Evolutionary conservation across 2,888 invertebrate genomes (phyloP).

Genomic region (Meta bourneti): DNA sequence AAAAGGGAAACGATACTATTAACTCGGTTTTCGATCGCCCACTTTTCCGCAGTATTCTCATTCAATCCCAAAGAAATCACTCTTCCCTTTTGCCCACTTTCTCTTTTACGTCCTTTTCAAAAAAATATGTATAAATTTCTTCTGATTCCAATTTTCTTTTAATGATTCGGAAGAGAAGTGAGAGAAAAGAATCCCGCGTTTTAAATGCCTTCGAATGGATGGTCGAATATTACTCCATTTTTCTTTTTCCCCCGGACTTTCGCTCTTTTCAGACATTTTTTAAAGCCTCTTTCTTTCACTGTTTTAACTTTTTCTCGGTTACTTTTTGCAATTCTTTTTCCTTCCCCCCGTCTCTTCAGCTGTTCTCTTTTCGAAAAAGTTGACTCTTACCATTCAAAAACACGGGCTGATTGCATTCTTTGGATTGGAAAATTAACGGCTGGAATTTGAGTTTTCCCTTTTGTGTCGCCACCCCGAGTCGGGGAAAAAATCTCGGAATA

Average conservation of each 20-base stretch:
- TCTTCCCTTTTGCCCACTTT: slow-evolving; percentile 26
- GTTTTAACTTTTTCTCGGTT: not conserved
- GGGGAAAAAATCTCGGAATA: not conserved
- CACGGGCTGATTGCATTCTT: slow-evolving; percentile 51
- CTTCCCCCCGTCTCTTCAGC: not conserved
- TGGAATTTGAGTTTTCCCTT: slow-evolving; percentile 17
- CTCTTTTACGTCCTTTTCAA: slow-evolving; percentile 19
- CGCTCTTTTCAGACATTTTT: slow-evolving; percentile 16
- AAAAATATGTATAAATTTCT: slow-evolving; percentile 67
- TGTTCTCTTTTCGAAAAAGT: slow-evolving; percentile 1
- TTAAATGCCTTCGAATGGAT: slow-evolving; percentile 69
- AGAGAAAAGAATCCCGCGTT: slow-evolving; percentile 26
- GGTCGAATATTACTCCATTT: slow-evolving; percentile 33
- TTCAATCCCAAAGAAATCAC: slow-evolving; percentile 14
- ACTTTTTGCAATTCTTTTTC: slow-evolving; percentile 30
- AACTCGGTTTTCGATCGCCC: not conserved
- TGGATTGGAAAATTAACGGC: slow-evolving; percentile 71
- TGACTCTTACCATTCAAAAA: slow-evolving; percentile 22
- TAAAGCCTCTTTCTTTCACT: not conserved
- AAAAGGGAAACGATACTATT: not conserved
- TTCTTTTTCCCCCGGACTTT: slow-evolving; percentile 1
- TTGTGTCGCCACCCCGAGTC: not conserved
- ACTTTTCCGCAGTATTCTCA: not conserved
- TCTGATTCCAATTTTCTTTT: slow-evolving; percentile 68
- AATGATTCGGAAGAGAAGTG: slow-evolving; percentile 68